phyloP scores from a whole-genome alignment of 2,797 vertebrate species.

The Thunnus albacares region DNA sequence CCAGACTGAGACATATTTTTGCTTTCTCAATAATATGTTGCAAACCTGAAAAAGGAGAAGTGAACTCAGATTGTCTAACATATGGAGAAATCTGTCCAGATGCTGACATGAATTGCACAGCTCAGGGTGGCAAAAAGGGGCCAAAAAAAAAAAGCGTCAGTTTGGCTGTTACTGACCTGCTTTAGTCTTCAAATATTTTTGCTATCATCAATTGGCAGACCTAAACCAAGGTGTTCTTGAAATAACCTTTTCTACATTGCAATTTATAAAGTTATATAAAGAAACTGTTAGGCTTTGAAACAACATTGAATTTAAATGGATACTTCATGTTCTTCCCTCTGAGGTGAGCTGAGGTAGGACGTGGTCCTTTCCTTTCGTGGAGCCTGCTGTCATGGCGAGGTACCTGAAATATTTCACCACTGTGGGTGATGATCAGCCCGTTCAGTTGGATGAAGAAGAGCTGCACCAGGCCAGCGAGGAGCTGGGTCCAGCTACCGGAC shows the following conservation, averaged over 20 bases:
- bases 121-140: conserved; percentile 1
- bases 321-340: not conserved
- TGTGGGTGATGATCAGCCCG: conserved; percentile 88
- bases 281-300: not conserved
- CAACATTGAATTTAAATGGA: not conserved
- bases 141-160: not conserved
- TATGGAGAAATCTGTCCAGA: conserved; percentile 41
- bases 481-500: conserved; percentile 58
- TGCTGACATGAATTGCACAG: conserved; percentile 16
- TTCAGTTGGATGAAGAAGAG: conserved; percentile 85
- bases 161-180: too few species aligned
- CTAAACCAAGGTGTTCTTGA: conserved; percentile 3
- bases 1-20: not conserved
- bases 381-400: conserved; percentile 85
- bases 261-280: not conserved
- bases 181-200: not conserved
- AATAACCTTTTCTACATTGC: not conserved
- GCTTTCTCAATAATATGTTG: conserved; percentile 43
- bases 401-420: conserved; percentile 93
- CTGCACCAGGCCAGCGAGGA: conserved; percentile 69
- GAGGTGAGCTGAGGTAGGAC: conserved; percentile 21
- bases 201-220: not conserved
- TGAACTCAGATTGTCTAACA: conserved; percentile 53
- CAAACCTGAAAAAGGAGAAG: conserved; percentile 64
- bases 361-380: not conserved